Conservation (phyloP, 2,113 vertebrate species). For the Castor canadensis region DNA sequence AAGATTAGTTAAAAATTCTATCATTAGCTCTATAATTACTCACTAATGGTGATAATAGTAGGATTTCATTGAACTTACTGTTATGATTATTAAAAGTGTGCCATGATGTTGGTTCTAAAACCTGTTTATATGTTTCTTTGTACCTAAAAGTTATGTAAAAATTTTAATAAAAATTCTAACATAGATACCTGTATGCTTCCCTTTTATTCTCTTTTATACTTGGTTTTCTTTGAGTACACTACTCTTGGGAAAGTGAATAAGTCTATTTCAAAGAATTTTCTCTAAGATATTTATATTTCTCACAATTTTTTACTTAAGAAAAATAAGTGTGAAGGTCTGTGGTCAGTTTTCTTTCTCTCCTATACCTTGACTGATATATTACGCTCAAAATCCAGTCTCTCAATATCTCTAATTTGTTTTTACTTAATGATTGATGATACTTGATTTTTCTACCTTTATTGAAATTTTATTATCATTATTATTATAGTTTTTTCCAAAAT, state of each 20-base stretch:
- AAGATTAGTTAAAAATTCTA: neutral
- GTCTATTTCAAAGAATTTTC: neutral
- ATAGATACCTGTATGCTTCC: no score
- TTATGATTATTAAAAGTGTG: no score
- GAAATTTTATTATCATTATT: neutral
- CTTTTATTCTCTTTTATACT: no score
- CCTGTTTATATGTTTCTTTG: no score
- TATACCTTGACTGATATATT: neutral
- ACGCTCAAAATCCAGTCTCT: neutral
- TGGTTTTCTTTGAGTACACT: neutral
- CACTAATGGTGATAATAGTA: neutral
- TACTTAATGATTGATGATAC: neutral
- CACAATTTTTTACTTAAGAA: neutral
- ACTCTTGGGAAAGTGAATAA: neutral
- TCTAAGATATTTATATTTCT: no score
- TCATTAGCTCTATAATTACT: neutral
- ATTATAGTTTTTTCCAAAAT: neutral
- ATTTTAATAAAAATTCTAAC: no score
- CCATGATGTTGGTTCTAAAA: no score
- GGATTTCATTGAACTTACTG: no score
- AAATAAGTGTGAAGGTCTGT: neutral
- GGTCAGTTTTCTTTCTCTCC: neutral
- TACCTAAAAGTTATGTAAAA: no score
- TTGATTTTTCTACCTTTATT: neutral
- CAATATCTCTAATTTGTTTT: neutral